Percentiles rank a stretch among this genome's conserved stretches.
Conservation (phyloP, 2,888 invertebrate species). For the Theodoxus fluviatilis region DNA sequence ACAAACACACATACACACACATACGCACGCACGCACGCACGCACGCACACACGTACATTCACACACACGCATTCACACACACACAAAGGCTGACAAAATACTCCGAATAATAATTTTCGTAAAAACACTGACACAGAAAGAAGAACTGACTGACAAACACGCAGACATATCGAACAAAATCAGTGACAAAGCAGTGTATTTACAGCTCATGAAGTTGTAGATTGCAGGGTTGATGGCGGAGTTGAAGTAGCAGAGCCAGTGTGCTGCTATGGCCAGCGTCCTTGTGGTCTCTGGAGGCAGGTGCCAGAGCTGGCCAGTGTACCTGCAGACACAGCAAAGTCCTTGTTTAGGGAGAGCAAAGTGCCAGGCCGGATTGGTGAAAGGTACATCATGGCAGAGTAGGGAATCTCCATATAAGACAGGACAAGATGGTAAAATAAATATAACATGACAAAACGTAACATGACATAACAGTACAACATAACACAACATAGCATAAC, state of each 20-base stretch:
- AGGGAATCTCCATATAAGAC: no score
- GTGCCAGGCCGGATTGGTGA: no score
- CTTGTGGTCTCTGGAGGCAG: constrained; percentile 27
- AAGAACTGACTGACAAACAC: not conserved
- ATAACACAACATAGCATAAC: no score
- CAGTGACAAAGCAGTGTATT: constrained; percentile 27
- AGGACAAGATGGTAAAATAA: no score
- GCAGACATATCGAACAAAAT: not conserved
- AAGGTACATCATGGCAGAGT: no score
- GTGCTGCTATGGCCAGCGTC: constrained; percentile 74
- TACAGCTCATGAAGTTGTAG: constrained; percentile 96
- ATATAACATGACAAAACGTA: no score
- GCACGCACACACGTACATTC: not conserved
- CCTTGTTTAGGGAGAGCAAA: no score
- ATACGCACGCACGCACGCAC: not conserved
- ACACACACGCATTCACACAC: not conserved
- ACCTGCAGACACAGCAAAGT: no score
- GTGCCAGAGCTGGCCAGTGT: constrained; percentile 24
- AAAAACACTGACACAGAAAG: not conserved
- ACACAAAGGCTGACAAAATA: not conserved
- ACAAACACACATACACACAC: not conserved
- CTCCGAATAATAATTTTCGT: not conserved
- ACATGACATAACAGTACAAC: no score
- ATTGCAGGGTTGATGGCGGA: constrained; percentile 92
- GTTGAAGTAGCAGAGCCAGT: constrained; percentile 91